Evolutionary conservation across 2,888 invertebrate species (phyloP).

Genomic region (Morpho deidamia): DNA sequence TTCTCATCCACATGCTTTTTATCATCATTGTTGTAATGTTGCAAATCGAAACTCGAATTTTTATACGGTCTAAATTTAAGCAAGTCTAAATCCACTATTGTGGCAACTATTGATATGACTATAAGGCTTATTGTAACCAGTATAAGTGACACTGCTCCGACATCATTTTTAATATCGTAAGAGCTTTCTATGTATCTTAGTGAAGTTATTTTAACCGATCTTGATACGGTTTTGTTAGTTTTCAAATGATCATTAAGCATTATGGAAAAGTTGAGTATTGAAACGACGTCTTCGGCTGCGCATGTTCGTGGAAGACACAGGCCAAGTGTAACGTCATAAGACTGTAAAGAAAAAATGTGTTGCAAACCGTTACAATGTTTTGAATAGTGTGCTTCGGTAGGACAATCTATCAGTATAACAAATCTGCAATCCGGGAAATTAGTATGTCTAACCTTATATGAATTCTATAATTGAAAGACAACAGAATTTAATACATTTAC

Average conservation of each 20-base stretch:
- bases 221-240: constrained; percentile 50
- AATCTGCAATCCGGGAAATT: no score
- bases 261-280: constrained; percentile 67
- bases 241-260: constrained; percentile 63
- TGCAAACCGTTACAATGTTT: no score
- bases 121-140: constrained; percentile 43
- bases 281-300: constrained; percentile 52
- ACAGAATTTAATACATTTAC: no score
- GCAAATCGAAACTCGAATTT: constrained; percentile 56
- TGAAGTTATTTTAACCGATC: constrained; percentile 45
- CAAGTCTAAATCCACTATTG: constrained; percentile 59
- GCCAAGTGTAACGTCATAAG: constrained; percentile 53
- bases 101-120: constrained; percentile 54
- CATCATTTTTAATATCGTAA: constrained; percentile 46
- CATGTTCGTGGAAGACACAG: constrained; percentile 72
- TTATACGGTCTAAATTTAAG: constrained; percentile 43
- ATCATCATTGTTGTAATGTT: constrained; percentile 45
- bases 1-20: constrained; percentile 27
- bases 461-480: no score
- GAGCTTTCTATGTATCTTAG: constrained; percentile 42
- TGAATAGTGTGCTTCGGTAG: no score
- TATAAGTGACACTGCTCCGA: constrained; percentile 47
- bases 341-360: constrained; percentile 50
- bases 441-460: not conserved
- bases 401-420: no score